Conservation (phyloP, 2,797 vertebrate species). For the Silurus aristotelis region DNA sequence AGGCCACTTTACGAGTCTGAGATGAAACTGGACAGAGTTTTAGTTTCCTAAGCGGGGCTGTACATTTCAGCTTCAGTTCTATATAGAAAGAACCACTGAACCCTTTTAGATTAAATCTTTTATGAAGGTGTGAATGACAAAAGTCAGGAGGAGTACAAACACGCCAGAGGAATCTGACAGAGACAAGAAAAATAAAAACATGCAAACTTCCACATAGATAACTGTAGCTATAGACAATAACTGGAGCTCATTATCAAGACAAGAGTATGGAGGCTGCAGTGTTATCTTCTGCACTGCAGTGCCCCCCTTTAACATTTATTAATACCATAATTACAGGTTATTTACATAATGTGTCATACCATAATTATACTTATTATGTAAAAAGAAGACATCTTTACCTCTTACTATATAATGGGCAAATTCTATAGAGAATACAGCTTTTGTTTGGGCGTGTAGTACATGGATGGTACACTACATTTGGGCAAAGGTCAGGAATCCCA, state of each 20-base stretch:
- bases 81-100: neutral
- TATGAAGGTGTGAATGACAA: neutral
- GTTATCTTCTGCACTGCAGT: neutral
- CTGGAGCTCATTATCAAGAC: neutral
- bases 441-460: constrained; percentile 12
- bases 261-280: neutral
- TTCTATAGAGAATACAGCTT: neutral
- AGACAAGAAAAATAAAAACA: neutral
- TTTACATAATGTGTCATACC: neutral
- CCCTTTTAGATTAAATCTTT: neutral
- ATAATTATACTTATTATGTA: neutral
- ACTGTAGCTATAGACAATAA: no score
- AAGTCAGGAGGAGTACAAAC: neutral
- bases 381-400: neutral
- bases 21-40: neutral
- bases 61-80: neutral
- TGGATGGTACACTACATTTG: neutral
- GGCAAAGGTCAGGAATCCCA: constrained; percentile 3
- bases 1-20: neutral
- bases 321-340: neutral
- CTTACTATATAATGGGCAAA: no score
- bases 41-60: neutral
- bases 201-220: neutral
- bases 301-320: neutral
- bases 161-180: neutral